Conservation (phyloP, 2,113 vertebrate genomes). For the Perca fluviatilis region DNA sequence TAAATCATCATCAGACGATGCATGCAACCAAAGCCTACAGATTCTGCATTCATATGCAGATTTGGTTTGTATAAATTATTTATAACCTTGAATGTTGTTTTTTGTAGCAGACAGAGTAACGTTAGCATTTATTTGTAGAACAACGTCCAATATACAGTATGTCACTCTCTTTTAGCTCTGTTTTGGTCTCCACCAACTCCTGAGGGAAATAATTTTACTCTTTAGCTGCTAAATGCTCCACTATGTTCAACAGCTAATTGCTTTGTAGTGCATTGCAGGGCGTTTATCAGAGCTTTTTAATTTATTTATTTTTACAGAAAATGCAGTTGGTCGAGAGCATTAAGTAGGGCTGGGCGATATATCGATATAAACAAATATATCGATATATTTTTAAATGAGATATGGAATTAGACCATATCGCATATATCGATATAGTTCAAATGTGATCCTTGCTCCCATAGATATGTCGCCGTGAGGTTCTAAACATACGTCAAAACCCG, state of each 20-base stretch:
- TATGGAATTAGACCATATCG: no score
- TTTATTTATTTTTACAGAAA: background rate
- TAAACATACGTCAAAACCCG: no score
- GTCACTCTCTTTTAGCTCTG: background rate
- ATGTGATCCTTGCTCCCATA: no score
- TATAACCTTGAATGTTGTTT: background rate
- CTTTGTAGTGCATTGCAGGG: background rate
- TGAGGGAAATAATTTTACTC: background rate
- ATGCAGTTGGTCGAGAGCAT: background rate
- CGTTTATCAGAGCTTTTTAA: background rate
- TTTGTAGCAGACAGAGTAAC: background rate
- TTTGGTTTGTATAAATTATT: no score
- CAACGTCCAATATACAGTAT: background rate
- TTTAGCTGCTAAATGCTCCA: background rate
- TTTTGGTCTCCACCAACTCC: slow-evolving; percentile 21
- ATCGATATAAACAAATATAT: no score
- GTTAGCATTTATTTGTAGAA: background rate
- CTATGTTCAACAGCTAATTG: background rate
- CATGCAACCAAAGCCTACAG: no score
- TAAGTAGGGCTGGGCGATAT: no score
- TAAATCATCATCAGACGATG: no score
- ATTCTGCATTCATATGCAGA: no score
- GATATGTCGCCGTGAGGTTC: no score
- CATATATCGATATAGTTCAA: no score
- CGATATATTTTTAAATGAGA: no score